These are phyloP conservation scores for Criorhina ranunculi DNA, from an alignment of 2,888 invertebrate species.

Conservation along the genomic window DNA sequence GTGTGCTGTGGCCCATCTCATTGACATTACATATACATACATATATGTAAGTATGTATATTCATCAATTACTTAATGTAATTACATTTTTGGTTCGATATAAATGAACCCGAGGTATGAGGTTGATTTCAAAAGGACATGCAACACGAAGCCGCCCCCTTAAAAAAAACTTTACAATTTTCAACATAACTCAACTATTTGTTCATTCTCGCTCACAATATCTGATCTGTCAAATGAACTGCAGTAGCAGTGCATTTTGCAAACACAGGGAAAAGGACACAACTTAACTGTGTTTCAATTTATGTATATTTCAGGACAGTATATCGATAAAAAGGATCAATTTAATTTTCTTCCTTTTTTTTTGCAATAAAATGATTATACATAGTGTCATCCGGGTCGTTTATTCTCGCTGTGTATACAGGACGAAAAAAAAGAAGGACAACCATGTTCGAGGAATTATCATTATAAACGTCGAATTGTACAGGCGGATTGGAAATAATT, in stretches of 20 bases:
- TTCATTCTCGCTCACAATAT: slow-evolving; percentile 31
- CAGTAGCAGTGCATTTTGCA: too few relatives aligned
- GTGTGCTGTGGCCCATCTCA: slow-evolving; percentile 13
- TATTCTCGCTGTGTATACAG: slow-evolving; percentile 40
- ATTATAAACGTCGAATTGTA: slow-evolving; percentile 65
- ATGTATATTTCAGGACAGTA: slow-evolving; percentile 32
- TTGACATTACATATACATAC: slow-evolving; percentile 40
- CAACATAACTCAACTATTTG: slow-evolving; percentile 54
- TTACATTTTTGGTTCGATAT: slow-evolving; percentile 68
- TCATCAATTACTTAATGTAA: slow-evolving; percentile 75
- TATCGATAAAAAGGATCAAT: slow-evolving; percentile 57
- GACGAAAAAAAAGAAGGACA: slow-evolving; percentile 10
- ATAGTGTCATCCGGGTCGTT: slow-evolving; percentile 24
- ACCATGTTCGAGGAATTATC: slow-evolving; percentile 56
- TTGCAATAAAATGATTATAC: slow-evolving; percentile 34
- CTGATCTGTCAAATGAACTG: slow-evolving; percentile 71
- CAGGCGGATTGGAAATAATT: slow-evolving; percentile 66
- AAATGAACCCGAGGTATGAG: slow-evolving; percentile 37
- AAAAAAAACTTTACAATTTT: slow-evolving; percentile 33
- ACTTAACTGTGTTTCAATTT: slow-evolving; percentile 52
- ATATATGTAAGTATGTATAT: background rate
- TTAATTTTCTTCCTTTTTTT: slow-evolving; percentile 56
- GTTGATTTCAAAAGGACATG: slow-evolving; percentile 24
- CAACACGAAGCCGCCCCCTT: background rate
- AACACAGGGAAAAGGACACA: slow-evolving; percentile 1